Evolutionary conservation across 2,113 vertebrate genomes (phyloP), one percentile per base, ranked within the genome.

Genomic region (Anguilla japonica): DNA sequence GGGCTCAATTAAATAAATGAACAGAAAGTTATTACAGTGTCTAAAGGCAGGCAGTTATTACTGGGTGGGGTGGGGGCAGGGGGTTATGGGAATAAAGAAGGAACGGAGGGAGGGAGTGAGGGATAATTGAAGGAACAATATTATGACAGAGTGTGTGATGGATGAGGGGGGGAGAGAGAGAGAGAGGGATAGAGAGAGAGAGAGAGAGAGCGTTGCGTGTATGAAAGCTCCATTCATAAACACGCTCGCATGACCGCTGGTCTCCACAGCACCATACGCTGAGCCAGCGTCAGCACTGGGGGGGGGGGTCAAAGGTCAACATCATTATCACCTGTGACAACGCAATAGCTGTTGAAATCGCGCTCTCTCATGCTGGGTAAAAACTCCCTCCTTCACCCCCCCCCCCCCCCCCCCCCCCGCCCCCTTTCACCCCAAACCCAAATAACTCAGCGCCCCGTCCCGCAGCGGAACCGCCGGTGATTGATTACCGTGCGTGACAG

Each of bases 1-100:
- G 84, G 83, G 67, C 84, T 88, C 85, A 88, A 91, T 92, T 89
- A 90, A 87, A 85, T 86, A 89, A 91, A 90, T 86, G 85, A 89
- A 88, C 87, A 85, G 86, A 87, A 88, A 84, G 89, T 90, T 86
- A 88, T 88, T 91, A 87, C 71, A 87, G 86, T 88, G 83, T 90
- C 86, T 91, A 88, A 88, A 57, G 82, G 84, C 80, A 85, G 81
- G 88, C 83, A 84, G 86, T 63, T 83, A 40, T 75, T 41, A 71
- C 40, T 40, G 22, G 46, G 22, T 71, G 63, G 20, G n/a, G 26
- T 29, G 43, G 81, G 41, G 46, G 8, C 22, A 79, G 50, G 41
- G 34, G 79, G 39, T 40, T 80, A 29, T n/a, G 41, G 84, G 83
- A 85, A 85, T 86, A 81, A 81, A 20, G 78, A 29, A 41, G 79